Conservation (phyloP, 2,797 vertebrate species). For the Takifugu rubripes region DNA sequence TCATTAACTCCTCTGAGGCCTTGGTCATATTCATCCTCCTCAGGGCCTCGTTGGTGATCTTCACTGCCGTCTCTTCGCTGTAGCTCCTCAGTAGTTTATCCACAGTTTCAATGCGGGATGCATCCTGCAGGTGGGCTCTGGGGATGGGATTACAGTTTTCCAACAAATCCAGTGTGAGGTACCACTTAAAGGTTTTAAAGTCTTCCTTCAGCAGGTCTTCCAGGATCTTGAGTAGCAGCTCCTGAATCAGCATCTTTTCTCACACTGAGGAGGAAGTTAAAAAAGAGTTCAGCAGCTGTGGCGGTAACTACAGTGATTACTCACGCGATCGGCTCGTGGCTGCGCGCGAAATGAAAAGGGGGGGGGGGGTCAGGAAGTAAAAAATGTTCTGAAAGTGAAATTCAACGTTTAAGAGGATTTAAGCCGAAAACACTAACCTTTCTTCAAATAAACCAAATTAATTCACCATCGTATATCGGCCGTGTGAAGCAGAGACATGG, state of each 20-base stretch:
- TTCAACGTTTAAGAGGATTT: too few species aligned
- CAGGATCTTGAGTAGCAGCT: conserved; percentile 13
- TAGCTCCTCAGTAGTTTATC: neutral
- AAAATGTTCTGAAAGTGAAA: too few species aligned
- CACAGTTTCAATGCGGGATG: accelerated
- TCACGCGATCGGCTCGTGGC: too few species aligned
- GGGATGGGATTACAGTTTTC: conserved; percentile 1
- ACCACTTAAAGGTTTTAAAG: conserved; percentile 19
- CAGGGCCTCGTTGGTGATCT: conserved; percentile 7
- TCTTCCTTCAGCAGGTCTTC: accelerated
- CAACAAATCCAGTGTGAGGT: accelerated
- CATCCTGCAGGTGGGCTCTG: accelerated
- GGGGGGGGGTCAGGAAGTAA: neutral
- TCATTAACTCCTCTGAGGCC: conserved; percentile 1
- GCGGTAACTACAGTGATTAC: too few species aligned
- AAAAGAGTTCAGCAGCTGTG: neutral
- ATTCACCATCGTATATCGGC: too few species aligned
- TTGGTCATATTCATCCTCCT: neutral
- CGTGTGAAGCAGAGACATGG: too few species aligned
- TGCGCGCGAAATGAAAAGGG: too few species aligned
- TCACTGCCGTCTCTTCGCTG: neutral
- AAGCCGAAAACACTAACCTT: too few species aligned
- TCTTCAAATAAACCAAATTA: too few species aligned
- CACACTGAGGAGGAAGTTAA: conserved; percentile 5
- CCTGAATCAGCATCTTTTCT: conserved; percentile 6